These are phyloP conservation scores for Calcarius lapponicus DNA, from an alignment of 2,797 vertebrate species.

Conservation along the genomic window DNA sequence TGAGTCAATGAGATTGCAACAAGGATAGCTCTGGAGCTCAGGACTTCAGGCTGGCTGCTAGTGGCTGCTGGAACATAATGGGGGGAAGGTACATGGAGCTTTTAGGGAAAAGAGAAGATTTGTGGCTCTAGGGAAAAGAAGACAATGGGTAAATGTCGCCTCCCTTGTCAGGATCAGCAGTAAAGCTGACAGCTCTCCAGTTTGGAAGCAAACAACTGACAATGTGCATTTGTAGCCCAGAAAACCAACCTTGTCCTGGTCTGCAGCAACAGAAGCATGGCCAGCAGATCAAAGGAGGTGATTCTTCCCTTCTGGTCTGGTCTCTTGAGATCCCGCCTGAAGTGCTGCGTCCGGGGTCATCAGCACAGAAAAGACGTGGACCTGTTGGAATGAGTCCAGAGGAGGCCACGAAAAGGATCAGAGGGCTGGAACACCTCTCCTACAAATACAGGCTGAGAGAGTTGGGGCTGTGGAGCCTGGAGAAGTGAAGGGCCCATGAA, in stretches of 20 bases:
- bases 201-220: background rate
- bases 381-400: background rate
- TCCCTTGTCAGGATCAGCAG: background rate
- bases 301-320: background rate
- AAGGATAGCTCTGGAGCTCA: background rate
- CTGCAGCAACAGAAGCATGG: accelerated
- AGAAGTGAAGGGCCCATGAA: background rate
- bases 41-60: background rate
- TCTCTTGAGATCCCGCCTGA: background rate
- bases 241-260: background rate
- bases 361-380: background rate
- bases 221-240: background rate
- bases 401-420: background rate
- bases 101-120: background rate
- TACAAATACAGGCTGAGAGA: background rate
- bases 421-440: background rate
- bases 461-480: background rate
- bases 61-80: background rate
- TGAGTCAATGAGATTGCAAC: background rate
- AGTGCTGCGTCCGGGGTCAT: accelerated
- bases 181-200: background rate
- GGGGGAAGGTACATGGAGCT: background rate
- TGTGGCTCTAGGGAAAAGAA: background rate
- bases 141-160: background rate
- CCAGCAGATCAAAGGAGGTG: background rate